Evolutionary conservation across 2,113 vertebrate species (phyloP).

Genomic region (Callaeas wilsoni): DNA sequence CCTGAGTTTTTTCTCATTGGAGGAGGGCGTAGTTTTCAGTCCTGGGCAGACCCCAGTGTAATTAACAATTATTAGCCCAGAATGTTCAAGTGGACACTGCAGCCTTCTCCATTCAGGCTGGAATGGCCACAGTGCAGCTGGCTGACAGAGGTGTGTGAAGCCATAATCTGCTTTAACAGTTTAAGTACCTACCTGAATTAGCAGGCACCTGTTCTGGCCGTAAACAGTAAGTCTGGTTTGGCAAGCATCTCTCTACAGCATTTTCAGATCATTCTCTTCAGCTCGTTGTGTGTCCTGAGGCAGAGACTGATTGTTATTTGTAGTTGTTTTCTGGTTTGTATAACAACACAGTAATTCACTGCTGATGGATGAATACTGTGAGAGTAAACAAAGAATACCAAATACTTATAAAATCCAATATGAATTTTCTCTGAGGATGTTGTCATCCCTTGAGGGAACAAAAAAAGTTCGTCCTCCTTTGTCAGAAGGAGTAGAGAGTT

Average conservation of each 20-base stretch:
- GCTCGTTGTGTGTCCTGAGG: neutral
- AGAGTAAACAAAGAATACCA: neutral
- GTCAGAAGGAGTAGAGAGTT: neutral
- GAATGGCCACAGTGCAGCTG: neutral
- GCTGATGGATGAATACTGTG: neutral
- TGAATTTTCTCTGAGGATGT: neutral
- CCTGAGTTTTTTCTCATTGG: neutral
- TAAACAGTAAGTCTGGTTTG: neutral
- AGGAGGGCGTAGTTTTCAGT: neutral
- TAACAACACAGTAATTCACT: neutral
- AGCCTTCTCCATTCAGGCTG: neutral
- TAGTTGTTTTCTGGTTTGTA: slow-evolving; percentile 14
- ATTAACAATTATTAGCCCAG: neutral
- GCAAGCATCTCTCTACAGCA: neutral
- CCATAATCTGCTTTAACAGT: neutral
- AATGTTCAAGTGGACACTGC: neutral
- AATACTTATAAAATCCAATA: neutral
- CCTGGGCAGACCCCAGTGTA: neutral
- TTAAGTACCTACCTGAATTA: slow-evolving; percentile 1
- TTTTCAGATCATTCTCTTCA: neutral
- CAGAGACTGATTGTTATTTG: slow-evolving; percentile 10
- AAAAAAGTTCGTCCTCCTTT: neutral
- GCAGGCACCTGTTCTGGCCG: neutral
- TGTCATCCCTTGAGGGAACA: neutral
- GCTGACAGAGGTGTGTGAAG: neutral